These are phyloP conservation scores for Thaumatotibia leucotreta DNA, from an alignment of 1,140 invertebrate species.

Conservation along the genomic window DNA sequence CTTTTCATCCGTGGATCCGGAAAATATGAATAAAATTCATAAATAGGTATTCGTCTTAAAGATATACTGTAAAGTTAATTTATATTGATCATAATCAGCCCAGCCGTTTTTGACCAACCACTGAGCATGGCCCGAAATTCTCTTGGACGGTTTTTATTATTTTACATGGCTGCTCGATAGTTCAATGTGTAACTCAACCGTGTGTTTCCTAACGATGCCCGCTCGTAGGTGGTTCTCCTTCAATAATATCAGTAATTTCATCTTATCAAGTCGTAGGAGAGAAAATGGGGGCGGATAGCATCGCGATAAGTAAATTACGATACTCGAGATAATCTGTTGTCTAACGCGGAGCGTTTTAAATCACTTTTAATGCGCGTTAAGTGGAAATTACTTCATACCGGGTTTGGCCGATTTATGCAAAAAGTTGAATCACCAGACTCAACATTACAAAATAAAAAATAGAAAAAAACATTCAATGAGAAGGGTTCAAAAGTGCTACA, in stretches of 20 bases:
- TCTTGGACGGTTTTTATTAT: too few species aligned
- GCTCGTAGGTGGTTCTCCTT: constrained; percentile 31
- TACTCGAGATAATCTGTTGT: constrained; percentile 13
- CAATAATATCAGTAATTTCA: constrained; percentile 48
- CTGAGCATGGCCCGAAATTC: too few species aligned
- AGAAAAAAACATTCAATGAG: background rate
- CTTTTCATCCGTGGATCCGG: too few species aligned
- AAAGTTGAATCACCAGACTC: background rate
- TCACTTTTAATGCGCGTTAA: constrained; percentile 11
- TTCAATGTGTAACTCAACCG: background rate
- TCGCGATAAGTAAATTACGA: constrained; percentile 32
- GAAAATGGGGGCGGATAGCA: constrained; percentile 31
- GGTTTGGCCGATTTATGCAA: background rate
- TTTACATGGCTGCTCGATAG: too few species aligned
- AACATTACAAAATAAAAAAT: background rate
- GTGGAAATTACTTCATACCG: constrained; percentile 9
- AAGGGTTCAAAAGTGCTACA: too few species aligned
- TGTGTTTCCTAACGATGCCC: constrained; percentile 21
- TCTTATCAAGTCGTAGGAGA: constrained; percentile 41
- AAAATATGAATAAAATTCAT: too few species aligned
- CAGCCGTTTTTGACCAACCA: too few species aligned
- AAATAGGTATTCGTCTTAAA: too few species aligned
- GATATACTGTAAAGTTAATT: too few species aligned
- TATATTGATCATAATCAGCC: too few species aligned
- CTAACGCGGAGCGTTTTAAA: background rate